Evolutionary conservation across 2,888 invertebrate species (phyloP), one percentile per base, ranked within the genome.

Genomic region (Catocala sponsa): DNA sequence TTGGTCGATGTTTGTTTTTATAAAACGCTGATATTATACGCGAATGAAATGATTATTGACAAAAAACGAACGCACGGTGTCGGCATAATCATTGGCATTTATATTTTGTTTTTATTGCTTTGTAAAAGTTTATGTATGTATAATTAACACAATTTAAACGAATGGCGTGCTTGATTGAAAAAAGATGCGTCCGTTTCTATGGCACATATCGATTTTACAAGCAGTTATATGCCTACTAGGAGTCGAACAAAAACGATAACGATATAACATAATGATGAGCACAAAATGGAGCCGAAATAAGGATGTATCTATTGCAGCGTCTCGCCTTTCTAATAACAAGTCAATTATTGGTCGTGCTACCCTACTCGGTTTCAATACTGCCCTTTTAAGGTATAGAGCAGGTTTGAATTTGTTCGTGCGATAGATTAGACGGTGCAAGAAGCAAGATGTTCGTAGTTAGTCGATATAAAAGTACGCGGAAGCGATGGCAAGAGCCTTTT

Each of bases 261-360:
- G 35, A 47, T 32, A 58, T 64, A 75, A 65, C 59, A 74, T 71
- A 53, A 65, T 69, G 58, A 63, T 60, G 53, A 35, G 32, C 49
- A 63, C 60, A 59, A 67, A 65, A 59, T 54, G 25, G 49, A 65
- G 66, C 63, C 63, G 70, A 68, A 71, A 66, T 60, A 65, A 60
- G 68, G 49, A 66, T 59, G 70, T 65, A 74, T 73, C 68, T 61
- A 66, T 53, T 42, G 49, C 46, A 68, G 59, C 25, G 61, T 53
- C 55, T 65, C 63, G 48, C 58, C 56, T 66, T 68, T 65, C 76
- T 73, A 68, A 81, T 85, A 87, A 90, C 90, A 84, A 90, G 87
- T 89, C 90, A 88, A 90, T 90, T 91, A 90, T 81, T 63, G 73
- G 57, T 57, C 55, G 63, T 59, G 71, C 72, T 82, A 78, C 82